Base-by-base conservation (phyloP, 2,113 vertebrate species). In the Petaurus breviceps region DNA sequence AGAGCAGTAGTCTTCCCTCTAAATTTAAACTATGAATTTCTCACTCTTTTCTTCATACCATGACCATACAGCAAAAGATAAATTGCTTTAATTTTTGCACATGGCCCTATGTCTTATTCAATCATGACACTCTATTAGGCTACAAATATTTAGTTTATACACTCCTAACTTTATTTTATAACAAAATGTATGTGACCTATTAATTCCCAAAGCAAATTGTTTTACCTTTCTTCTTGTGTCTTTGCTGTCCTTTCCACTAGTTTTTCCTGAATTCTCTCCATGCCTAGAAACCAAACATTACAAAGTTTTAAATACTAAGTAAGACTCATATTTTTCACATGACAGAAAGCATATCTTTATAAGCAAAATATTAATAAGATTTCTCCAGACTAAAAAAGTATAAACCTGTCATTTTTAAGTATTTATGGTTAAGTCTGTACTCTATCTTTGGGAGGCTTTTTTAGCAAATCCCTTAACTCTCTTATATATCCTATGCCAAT, bases 221-320 rank as follows among this genome's bases (percentile, higher is more conserved):
- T 98, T 98, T 97, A 99, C 98, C 98, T 98, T 97, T 96, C 93
- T 92, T 89, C 49, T 97, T 25, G 37, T 49, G 9, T 90, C 97
- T 91, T 31, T 94, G 92, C 93, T 93, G 6, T 96, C 95, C 50
- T 96, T 97, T 90, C 90, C 97, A 90, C 0, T 9, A 16, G 31
- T 94, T 92, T 97, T 98, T 91, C 37, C 95, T 95, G 92, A 97
- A 90, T 93, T 96, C 94, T 98, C 96, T n/a, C 23, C 12, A 43
- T 89, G 90, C 91, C 97, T 98, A 46, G 24, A 84, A 95, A 96
- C 8, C 46, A 97, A 96, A 91, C 3, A 51, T 0, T 16, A 94
- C 53, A 55, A 90, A 19, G 19, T 25, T 53, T 51, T 92, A 16
- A 0, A 28, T 16, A 28, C 90, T 54, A 43, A 55, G 12, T 19